Conservation (phyloP, 2,797 vertebrate genomes). For the Nothura maculosa region DNA sequence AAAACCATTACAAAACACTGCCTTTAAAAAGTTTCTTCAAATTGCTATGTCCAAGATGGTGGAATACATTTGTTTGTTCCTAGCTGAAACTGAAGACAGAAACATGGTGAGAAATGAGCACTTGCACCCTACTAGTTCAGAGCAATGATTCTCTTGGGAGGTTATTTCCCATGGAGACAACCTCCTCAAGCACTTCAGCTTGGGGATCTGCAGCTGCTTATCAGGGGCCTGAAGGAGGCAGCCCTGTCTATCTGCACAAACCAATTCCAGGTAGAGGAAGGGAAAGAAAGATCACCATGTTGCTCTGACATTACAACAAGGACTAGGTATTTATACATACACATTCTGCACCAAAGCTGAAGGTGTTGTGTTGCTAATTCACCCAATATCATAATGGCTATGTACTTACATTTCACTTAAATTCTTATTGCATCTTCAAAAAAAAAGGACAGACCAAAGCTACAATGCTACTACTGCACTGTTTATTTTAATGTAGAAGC, state of each 20-base stretch:
- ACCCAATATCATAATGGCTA: neutral
- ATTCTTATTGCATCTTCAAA: neutral
- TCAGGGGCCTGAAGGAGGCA: neutral
- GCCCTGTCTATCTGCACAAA: neutral
- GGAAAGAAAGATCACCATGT: neutral
- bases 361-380: neutral
- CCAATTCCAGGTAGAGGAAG: neutral
- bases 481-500: conserved; percentile 21
- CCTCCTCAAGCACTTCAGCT: neutral
- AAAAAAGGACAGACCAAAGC: neutral
- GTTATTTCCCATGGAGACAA: neutral
- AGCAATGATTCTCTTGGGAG: neutral
- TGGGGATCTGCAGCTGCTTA: neutral
- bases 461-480: neutral
- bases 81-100: neutral
- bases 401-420: neutral
- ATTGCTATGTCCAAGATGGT: neutral
- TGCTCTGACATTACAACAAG: neutral
- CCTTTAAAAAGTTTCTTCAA: neutral
- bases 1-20: neutral
- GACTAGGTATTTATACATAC: neutral
- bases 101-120: neutral
- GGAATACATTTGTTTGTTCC: neutral
- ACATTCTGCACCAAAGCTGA: neutral
- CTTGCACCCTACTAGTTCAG: neutral